Conservation (phyloP, 2,113 vertebrate species). For the Indicator indicator region DNA sequence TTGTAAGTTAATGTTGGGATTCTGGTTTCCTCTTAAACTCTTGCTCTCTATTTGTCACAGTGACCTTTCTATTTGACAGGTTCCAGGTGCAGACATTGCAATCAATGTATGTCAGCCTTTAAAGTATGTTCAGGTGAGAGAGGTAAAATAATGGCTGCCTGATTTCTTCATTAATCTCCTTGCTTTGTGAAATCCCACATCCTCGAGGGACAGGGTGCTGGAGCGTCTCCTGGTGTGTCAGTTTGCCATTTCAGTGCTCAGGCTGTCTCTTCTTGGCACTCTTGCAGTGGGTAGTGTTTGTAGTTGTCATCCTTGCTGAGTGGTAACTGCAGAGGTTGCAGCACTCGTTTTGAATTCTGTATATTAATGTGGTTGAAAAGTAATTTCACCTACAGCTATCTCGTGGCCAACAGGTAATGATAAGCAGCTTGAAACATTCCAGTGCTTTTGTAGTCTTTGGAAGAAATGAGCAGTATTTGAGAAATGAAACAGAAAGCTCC, state of each 20-base stretch:
- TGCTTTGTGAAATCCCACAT: neutral
- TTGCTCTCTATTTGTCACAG: neutral
- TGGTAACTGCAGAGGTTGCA: neutral
- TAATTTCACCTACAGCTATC: neutral
- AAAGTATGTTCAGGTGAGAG: conserved; percentile 2
- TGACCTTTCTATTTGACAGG: neutral
- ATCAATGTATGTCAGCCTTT: neutral
- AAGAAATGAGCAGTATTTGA: neutral
- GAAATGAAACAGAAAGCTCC: rapidly evolving
- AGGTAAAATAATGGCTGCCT: neutral
- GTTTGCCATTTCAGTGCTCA: neutral
- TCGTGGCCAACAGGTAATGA: neutral
- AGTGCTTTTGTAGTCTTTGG: neutral
- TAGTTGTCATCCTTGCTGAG: neutral
- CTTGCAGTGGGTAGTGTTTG: neutral
- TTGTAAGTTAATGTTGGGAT: neutral
- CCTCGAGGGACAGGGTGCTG: neutral
- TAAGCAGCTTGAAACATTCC: neutral
- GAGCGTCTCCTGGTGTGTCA: neutral
- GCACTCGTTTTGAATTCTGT: neutral
- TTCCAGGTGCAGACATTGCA: neutral
- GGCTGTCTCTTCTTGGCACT: neutral
- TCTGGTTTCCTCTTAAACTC: neutral
- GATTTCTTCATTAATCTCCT: conserved; percentile 13
- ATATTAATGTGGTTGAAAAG: neutral